Conservation (phyloP, 2,888 invertebrate species). For the Synanthedon tipuliformis region DNA sequence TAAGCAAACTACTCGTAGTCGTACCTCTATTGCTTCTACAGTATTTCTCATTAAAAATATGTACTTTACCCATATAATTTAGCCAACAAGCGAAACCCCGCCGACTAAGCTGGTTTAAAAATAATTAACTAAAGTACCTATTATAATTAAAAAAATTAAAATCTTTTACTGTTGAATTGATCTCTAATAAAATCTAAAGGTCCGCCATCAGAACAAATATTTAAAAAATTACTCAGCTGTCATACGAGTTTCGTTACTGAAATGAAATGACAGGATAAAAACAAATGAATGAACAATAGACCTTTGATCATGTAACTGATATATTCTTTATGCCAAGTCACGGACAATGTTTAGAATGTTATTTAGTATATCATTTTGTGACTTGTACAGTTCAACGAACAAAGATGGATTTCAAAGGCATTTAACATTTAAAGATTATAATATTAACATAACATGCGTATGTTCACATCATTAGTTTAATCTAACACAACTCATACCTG, state of each 20-base stretch:
- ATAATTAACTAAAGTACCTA: no score
- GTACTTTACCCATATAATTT: no score
- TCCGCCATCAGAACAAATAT: not conserved
- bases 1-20: no score
- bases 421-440: no score
- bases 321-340: slow-evolving; percentile 36
- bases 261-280: not conserved
- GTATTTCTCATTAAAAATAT: no score
- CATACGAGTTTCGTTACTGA: not conserved
- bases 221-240: not conserved
- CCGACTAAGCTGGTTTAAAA: no score
- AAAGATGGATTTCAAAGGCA: not conserved
- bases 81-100: no score
- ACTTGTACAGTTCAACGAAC: not conserved
- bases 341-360: slow-evolving; percentile 32
- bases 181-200: not conserved
- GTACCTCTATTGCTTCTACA: no score
- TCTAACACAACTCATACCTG: no score
- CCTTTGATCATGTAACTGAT: slow-evolving; percentile 41
- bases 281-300: slow-evolving; percentile 43
- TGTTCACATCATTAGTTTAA: no score
- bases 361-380: slow-evolving; percentile 9
- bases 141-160: no score
- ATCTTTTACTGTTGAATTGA: not conserved
- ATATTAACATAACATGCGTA: no score